These are phyloP conservation scores for Amphipoea lucens DNA, from an alignment of 2,888 invertebrate species.

Conservation along the genomic window DNA sequence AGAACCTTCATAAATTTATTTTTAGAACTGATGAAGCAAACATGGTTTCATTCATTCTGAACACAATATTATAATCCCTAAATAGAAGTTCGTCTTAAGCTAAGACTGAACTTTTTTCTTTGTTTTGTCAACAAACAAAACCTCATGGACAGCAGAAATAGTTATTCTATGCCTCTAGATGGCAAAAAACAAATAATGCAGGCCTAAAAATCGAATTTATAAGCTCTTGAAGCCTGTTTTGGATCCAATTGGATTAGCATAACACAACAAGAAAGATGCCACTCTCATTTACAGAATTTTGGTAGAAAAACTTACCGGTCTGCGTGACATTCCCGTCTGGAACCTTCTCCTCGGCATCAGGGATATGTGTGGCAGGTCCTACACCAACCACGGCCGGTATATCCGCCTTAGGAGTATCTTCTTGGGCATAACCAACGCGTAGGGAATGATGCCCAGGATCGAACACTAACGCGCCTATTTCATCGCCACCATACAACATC, in stretches of 20 bases:
- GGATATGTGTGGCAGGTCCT: conserved; percentile 92
- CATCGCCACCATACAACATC: conserved; percentile 98
- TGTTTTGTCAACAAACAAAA: conserved; percentile 33
- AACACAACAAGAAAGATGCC: conserved; percentile 11
- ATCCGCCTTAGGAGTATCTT: conserved; percentile 99
- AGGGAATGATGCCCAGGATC: conserved; percentile 95
- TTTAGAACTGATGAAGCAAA: conserved; percentile 1
- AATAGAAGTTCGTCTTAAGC: neutral
- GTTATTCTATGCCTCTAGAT: neutral
- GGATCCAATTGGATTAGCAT: conserved; percentile 1
- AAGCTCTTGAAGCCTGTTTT: neutral
- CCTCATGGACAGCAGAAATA: neutral
- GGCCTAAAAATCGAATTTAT: neutral
- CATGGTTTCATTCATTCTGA: neutral
- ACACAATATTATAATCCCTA: neutral
- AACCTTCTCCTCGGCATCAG: conserved; percentile 94
- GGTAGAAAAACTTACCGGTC: conserved; percentile 77
- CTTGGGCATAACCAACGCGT: conserved; percentile 98
- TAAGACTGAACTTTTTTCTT: neutral
- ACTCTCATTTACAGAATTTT: neutral
- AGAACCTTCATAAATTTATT: neutral
- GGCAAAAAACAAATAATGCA: neutral
- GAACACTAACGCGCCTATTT: conserved; percentile 99
- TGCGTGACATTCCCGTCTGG: conserved; percentile 93
- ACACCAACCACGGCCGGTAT: conserved; percentile 98